Evolutionary conservation across 2,113 vertebrate genomes (phyloP).

Genomic region (Furnarius figulus): DNA sequence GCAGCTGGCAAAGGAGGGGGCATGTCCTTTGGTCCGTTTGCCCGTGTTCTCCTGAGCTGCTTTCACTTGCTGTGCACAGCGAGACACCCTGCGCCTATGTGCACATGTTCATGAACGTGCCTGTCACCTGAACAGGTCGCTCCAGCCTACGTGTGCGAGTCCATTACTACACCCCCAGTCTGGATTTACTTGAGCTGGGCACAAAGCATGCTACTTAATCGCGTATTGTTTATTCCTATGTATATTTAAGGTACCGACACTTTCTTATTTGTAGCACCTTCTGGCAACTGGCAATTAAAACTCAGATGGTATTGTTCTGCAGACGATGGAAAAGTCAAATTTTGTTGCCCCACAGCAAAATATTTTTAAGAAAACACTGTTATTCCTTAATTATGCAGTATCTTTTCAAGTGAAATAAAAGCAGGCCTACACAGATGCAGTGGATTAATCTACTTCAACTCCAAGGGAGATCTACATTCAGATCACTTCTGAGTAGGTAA

Average conservation of each 20-base stretch:
- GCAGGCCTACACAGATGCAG: neutral
- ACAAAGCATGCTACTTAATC: neutral
- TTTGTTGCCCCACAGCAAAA: neutral
- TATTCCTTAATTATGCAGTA: neutral
- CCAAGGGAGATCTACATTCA: slow-evolving; percentile 24
- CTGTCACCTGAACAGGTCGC: neutral
- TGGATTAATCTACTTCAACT: neutral
- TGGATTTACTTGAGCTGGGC: neutral
- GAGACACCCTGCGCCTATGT: rapidly evolving
- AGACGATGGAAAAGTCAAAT: neutral
- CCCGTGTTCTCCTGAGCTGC: neutral
- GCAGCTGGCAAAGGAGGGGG: neutral
- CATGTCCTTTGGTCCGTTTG: neutral
- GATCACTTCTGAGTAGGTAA: slow-evolving; percentile 34
- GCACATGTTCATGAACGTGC: neutral
- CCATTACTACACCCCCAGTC: neutral
- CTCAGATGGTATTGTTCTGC: rapidly evolving
- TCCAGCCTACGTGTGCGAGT: neutral
- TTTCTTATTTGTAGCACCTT: neutral
- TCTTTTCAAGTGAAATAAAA: neutral
- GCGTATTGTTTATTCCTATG: neutral
- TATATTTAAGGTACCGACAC: neutral
- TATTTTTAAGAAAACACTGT: neutral
- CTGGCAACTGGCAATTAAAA: neutral
- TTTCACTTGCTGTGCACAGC: neutral